These are phyloP conservation scores for Homarus americanus DNA, from an alignment of 1,140 invertebrate genomes.

Conservation along the genomic window DNA sequence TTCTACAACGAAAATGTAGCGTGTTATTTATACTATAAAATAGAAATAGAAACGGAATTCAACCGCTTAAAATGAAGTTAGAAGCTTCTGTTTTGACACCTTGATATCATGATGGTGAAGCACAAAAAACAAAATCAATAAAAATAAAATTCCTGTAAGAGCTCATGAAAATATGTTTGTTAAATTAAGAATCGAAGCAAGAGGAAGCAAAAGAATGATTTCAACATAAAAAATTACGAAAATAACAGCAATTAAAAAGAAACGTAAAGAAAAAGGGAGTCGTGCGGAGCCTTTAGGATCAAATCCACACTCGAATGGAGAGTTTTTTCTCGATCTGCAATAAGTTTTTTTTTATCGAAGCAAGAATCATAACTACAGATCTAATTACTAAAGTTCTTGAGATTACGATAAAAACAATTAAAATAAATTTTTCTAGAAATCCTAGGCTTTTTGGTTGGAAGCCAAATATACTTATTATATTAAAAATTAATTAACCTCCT, in stretches of 20 bases:
- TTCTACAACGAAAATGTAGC: too few species aligned
- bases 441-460: slow-evolving; percentile 83
- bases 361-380: neutral
- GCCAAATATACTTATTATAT: slow-evolving; percentile 84
- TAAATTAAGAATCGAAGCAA: neutral
- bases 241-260: slow-evolving; percentile 30
- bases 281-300: slow-evolving; percentile 16
- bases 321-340: neutral
- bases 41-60: too few species aligned
- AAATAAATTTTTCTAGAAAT: slow-evolving; percentile 80
- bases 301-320: too few species aligned
- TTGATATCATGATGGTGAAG: slow-evolving; percentile 5
- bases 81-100: too few species aligned
- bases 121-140: neutral
- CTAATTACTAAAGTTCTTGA: neutral
- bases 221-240: slow-evolving; percentile 29
- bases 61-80: too few species aligned
- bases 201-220: neutral
- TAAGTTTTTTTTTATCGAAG: neutral
- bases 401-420: slow-evolving; percentile 76
- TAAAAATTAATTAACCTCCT: slow-evolving; percentile 81
- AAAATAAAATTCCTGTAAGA: neutral
- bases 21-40: too few species aligned
- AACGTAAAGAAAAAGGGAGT: slow-evolving; percentile 6
- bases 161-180: neutral